Evolutionary conservation across 1,140 invertebrate species (phyloP).

Genomic region (Phthorimaea operculella): DNA sequence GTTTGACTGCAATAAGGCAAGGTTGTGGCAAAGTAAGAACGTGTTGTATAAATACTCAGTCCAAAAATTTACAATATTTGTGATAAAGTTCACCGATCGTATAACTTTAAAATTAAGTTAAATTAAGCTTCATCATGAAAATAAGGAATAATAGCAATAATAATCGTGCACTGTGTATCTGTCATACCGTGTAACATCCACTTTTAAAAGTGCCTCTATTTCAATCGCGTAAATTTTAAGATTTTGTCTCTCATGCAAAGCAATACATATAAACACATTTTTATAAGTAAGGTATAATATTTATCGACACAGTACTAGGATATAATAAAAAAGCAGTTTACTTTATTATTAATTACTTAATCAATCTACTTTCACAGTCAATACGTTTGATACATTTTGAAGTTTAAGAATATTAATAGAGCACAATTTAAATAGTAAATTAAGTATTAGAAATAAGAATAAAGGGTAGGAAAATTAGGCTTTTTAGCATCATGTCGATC

Average conservation of each 20-base stretch:
- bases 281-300: slow-evolving; percentile 21
- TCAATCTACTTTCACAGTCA: slow-evolving; percentile 23
- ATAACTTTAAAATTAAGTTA: slow-evolving; percentile 23
- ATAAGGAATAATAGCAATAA: slow-evolving; percentile 39
- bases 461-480: slow-evolving; percentile 43
- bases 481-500: slow-evolving; percentile 52
- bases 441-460: slow-evolving; percentile 37
- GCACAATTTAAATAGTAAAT: slow-evolving; percentile 53
- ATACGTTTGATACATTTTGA: slow-evolving; percentile 23
- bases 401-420: slow-evolving; percentile 32
- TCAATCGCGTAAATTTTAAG: slow-evolving; percentile 27
- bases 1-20: too few species aligned
- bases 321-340: slow-evolving; percentile 22
- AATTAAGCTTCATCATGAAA: slow-evolving; percentile 37
- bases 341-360: slow-evolving; percentile 7
- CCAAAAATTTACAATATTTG: slow-evolving; percentile 57
- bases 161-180: slow-evolving; percentile 36
- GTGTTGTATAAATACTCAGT: slow-evolving; percentile 35
- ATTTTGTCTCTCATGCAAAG: slow-evolving; percentile 23
- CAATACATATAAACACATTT: too few species aligned
- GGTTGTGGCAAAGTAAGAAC: neutral
- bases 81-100: slow-evolving; percentile 46
- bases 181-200: slow-evolving; percentile 32
- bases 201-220: slow-evolving; percentile 58
- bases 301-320: slow-evolving; percentile 13